Evolutionary conservation across 2,797 vertebrate species (phyloP).

Genomic region (Momotus momota): DNA sequence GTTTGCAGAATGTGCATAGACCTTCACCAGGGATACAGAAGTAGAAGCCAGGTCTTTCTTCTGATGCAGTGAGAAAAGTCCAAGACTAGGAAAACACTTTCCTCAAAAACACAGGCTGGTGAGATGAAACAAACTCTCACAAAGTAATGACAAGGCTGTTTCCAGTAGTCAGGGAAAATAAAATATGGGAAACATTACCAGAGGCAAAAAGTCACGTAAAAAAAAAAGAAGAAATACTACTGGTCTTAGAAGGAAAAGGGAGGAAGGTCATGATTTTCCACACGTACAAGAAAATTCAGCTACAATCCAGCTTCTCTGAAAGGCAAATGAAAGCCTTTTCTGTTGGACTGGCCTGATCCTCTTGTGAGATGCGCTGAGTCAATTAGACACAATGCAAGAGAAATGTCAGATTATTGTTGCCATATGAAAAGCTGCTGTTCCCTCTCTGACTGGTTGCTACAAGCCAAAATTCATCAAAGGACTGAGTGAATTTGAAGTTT

Average conservation of each 20-base stretch:
- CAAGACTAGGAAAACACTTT: background rate
- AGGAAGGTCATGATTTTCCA: background rate
- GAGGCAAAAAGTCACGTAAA: background rate
- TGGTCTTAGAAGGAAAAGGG: background rate
- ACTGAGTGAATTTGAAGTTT: slow-evolving; percentile 3
- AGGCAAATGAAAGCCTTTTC: background rate
- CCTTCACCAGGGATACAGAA: background rate
- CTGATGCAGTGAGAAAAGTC: background rate
- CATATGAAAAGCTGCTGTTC: background rate
- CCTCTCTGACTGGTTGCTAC: background rate
- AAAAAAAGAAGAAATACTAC: background rate
- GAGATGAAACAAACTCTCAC: background rate
- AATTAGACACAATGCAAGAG: background rate
- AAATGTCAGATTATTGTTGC: slow-evolving; percentile 15
- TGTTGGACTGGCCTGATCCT: background rate
- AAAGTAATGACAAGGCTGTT: background rate
- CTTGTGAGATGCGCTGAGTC: background rate
- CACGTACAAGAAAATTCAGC: background rate
- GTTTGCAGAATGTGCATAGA: background rate
- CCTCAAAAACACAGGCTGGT: background rate
- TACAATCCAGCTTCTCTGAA: background rate
- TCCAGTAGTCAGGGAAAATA: background rate
- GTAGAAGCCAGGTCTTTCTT: background rate
- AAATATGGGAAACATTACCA: background rate
- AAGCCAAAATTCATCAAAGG: slow-evolving; percentile 26